Conservation (phyloP, 1,140 invertebrate species). For the Neodiprion pinetum region DNA sequence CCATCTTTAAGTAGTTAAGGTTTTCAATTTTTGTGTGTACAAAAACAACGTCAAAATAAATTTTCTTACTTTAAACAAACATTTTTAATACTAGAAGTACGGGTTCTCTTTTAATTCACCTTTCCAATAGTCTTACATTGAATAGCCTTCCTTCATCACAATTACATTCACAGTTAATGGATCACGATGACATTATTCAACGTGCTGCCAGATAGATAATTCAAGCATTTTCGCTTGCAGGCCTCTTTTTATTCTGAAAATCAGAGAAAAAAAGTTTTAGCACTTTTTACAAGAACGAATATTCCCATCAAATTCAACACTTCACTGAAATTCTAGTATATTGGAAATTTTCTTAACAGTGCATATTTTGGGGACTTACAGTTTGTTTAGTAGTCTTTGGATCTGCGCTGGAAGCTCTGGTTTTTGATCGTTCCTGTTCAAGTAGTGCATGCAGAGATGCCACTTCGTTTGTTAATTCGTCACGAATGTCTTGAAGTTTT, state of each 20-base stretch:
- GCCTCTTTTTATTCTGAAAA: constrained; percentile 54
- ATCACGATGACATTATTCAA: constrained; percentile 43
- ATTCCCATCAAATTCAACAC: too few relatives aligned
- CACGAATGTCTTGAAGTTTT: constrained; percentile 71
- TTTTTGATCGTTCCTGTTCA: constrained; percentile 82
- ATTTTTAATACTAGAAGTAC: too few relatives aligned
- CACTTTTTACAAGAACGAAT: too few relatives aligned
- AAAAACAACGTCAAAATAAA: too few relatives aligned
- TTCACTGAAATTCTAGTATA: too few relatives aligned
- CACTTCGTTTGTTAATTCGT: constrained; percentile 78
- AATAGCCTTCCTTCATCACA: constrained; percentile 2
- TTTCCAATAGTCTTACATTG: too few relatives aligned
- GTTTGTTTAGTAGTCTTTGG: constrained; percentile 60
- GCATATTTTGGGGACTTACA: constrained; percentile 35
- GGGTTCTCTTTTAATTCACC: too few relatives aligned
- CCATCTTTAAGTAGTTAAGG: too few relatives aligned
- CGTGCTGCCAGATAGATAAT: constrained; percentile 27
- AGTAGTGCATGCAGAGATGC: constrained; percentile 72
- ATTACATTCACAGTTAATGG: constrained; percentile 10
- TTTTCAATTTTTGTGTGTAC: too few relatives aligned
- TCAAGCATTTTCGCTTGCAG: constrained; percentile 52
- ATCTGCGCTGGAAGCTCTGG: constrained; percentile 67
- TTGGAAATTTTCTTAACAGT: too few relatives aligned
- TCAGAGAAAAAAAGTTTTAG: constrained; percentile 23
- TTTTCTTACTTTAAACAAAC: too few relatives aligned